Evolutionary conservation across 2,797 vertebrate species (phyloP).

Genomic region (Catostomus latipinnis): DNA sequence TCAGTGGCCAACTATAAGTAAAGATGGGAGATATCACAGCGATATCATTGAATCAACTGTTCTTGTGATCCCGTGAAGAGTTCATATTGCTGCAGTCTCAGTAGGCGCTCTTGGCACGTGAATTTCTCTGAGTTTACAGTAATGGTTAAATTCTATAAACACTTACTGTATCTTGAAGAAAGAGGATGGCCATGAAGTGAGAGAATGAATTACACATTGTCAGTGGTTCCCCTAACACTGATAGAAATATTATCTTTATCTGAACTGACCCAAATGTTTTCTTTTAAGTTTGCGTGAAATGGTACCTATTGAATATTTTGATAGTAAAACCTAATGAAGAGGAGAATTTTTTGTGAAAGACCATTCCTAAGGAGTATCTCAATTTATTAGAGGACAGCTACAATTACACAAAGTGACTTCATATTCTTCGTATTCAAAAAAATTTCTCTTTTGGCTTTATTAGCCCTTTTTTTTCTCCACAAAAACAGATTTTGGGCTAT

Average conservation of each 20-base stretch:
- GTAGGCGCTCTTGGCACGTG: slow-evolving; percentile 45
- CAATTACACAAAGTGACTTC: slow-evolving; percentile 37
- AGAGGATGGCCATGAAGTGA: slow-evolving; percentile 26
- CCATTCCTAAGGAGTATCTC: slow-evolving; percentile 18
- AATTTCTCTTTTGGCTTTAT: slow-evolving; percentile 39
- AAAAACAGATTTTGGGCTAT: slow-evolving; percentile 12
- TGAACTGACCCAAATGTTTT: background rate
- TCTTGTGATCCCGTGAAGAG: background rate
- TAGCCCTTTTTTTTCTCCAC: slow-evolving; percentile 36
- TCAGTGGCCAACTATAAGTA: slow-evolving; percentile 6
- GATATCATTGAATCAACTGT: slow-evolving; percentile 1
- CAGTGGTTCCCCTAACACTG: slow-evolving; percentile 15
- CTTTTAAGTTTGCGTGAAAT: background rate
- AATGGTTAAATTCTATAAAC: slow-evolving; percentile 34
- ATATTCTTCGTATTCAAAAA: slow-evolving; percentile 15
- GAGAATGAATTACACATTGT: slow-evolving; percentile 33
- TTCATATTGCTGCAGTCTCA: slow-evolving; percentile 49
- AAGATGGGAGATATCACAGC: slow-evolving; percentile 7
- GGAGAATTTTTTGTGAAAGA: slow-evolving; percentile 14
- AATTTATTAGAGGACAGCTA: slow-evolving; percentile 25
- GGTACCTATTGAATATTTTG: background rate
- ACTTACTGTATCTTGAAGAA: slow-evolving; percentile 3
- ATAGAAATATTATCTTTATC: slow-evolving; percentile 27
- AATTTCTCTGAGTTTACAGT: slow-evolving; percentile 42
- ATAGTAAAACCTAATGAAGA: background rate